phyloP scores from a whole-genome alignment of 2,797 vertebrate genomes.

The Trematomus bernacchii region DNA sequence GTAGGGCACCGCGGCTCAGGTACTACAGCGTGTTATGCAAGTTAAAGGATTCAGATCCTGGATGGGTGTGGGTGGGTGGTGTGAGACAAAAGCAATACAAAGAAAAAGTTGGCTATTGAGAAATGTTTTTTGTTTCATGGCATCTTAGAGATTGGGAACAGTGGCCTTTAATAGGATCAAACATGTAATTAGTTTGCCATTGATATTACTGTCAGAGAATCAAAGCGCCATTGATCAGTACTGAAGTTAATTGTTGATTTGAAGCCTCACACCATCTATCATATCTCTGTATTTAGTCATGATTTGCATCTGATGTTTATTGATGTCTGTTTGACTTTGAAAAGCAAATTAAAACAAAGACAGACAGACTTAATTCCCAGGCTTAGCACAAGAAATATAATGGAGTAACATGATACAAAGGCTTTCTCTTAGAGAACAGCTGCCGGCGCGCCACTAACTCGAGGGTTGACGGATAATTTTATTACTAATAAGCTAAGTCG shows the following conservation, averaged over 20 bases:
- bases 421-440: slow-evolving; percentile 76
- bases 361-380: slow-evolving; percentile 69
- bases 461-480: slow-evolving; percentile 77
- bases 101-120: neutral
- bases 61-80: slow-evolving; percentile 41
- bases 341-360: slow-evolving; percentile 66
- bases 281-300: slow-evolving; percentile 4
- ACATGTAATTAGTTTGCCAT: slow-evolving; percentile 5
- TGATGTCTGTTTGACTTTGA: slow-evolving; percentile 39
- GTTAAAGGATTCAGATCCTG: slow-evolving; percentile 33
- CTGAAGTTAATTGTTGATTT: slow-evolving; percentile 5
- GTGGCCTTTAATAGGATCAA: slow-evolving; percentile 19
- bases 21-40: slow-evolving; percentile 54
- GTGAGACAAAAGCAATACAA: neutral
- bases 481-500: slow-evolving; percentile 68
- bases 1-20: slow-evolving; percentile 62
- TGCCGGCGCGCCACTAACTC: slow-evolving; percentile 72
- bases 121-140: slow-evolving; percentile 18
- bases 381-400: slow-evolving; percentile 76
- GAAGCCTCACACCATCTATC: slow-evolving; percentile 13
- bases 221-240: slow-evolving; percentile 4
- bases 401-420: slow-evolving; percentile 72
- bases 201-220: slow-evolving; percentile 16
- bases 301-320: slow-evolving; percentile 32
- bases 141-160: slow-evolving; percentile 9